Evolutionary conservation across 2,797 vertebrate species (phyloP).

Genomic region (Ibycter americanus): DNA sequence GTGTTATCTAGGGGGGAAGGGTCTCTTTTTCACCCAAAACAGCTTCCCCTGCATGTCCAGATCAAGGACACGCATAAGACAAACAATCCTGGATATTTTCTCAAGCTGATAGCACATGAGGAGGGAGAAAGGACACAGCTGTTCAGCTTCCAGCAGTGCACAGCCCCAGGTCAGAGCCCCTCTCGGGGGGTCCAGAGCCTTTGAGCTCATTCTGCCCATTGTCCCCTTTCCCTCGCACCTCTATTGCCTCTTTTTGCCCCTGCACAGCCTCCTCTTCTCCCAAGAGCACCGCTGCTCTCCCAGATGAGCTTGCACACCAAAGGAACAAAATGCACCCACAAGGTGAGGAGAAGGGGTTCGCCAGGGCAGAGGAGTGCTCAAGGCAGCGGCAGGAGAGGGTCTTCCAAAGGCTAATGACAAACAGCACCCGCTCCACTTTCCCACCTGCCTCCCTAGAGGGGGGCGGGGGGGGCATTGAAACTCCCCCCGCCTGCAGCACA

Average conservation of each 20-base stretch:
- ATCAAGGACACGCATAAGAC: neutral
- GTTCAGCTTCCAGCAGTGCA: neutral
- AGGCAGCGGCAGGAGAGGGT: neutral
- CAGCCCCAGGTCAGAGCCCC: neutral
- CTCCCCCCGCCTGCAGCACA: neutral
- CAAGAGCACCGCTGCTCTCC: neutral
- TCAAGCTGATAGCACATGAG: neutral
- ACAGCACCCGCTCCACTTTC: neutral
- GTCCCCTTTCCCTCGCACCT: neutral
- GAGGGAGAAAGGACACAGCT: slow-evolving; percentile 7
- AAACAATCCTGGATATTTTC: slow-evolving; percentile 26
- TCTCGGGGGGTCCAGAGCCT: neutral
- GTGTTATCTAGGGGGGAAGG: neutral
- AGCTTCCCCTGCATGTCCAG: neutral
- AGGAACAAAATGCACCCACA: neutral
- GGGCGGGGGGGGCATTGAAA: neutral
- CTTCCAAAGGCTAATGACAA: neutral
- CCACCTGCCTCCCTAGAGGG: neutral
- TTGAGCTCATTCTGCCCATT: neutral
- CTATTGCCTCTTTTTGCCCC: neutral
- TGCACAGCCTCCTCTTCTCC: neutral
- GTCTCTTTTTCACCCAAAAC: neutral
- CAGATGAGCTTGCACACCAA: neutral
- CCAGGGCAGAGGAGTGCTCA: accelerated
- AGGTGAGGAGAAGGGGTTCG: neutral